These are phyloP conservation scores for Hipparchia sbordonii DNA, from an alignment of 2,888 invertebrate species.

Conservation along the genomic window DNA sequence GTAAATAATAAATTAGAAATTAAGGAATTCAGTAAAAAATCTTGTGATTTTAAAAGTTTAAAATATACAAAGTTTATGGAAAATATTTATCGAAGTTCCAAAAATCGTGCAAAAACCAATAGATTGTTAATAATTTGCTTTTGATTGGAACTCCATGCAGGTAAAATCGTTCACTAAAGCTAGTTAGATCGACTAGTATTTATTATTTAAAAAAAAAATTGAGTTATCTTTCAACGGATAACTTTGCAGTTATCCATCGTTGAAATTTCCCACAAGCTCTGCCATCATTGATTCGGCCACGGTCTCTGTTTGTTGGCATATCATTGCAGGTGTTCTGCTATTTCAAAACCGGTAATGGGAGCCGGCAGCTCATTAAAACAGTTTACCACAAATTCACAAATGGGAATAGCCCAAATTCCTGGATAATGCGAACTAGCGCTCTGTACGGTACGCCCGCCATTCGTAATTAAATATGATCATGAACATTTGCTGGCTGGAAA, in stretches of 20 bases:
- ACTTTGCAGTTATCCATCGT: background rate
- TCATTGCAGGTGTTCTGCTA: slow-evolving; percentile 17
- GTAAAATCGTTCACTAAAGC: no score
- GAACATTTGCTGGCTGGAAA: slow-evolving; percentile 50
- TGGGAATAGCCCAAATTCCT: slow-evolving; percentile 42
- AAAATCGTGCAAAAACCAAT: no score
- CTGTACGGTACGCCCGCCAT: slow-evolving; percentile 53
- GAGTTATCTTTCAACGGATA: background rate
- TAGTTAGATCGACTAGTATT: no score
- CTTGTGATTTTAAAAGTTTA: no score
- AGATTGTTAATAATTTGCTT: no score
- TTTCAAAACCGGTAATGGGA: slow-evolving; percentile 22
- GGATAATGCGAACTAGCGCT: slow-evolving; percentile 43
- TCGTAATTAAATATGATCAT: slow-evolving; percentile 66
- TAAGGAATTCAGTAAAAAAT: no score
- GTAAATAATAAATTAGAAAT: no score
- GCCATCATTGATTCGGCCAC: slow-evolving; percentile 13
- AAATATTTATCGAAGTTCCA: no score
- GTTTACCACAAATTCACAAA: slow-evolving; percentile 47
- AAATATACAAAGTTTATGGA: no score
- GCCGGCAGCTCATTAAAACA: slow-evolving; percentile 46
- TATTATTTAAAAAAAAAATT: no score
- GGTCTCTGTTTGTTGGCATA: slow-evolving; percentile 14
- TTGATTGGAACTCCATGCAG: no score
- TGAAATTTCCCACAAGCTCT: slow-evolving; percentile 5